Base-by-base conservation (phyloP, 1,140 invertebrate species). In the Drosophila sucinea region DNA sequence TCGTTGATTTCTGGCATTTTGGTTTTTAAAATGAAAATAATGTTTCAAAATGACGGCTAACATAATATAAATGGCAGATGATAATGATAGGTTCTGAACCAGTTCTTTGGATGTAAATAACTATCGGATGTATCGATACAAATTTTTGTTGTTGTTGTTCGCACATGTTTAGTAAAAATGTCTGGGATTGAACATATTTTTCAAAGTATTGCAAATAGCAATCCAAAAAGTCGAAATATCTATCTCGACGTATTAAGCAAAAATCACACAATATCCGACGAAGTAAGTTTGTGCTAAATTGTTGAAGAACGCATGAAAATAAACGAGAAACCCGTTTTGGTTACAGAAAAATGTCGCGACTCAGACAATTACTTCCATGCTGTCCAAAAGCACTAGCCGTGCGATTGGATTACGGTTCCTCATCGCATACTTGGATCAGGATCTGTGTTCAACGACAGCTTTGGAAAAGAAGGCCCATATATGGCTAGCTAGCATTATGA, bases 341-440 rank as follows among this genome's bases (percentile, higher is more conserved):
- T 35, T 57, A 35, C 17, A 57, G 55, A 57, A 57, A 57, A 57
- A 35, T 30, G 55, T 57, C 5, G 32, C 55, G 17, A 33, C 55
- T 17, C 55, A 57, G 35, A 33, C 30, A 17, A 57, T 57, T 7
- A 57, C 30, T 7, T 35, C 55, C 3, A 8, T 74, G 25, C 57
- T 77, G n/a, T 70, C 44, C 4, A 62, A 70, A 66, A 47, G 38
- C 11, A 74, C 73, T 17, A 66, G 47, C 33, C 47, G 75, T 10
- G 23, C 57, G 1, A 41, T 73, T 38, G 75, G 71, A 17, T 56
- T 77, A 6, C 47, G 71, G 1, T 77, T 77, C 23, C 58, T 77
- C 1, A 66, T 77, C 23, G 62, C 61, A 41, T 70, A 64, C 41
- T 29, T 73, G 0, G 25, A 40, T 8, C 51, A 74, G 17, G 35